Evolutionary conservation across 2,113 vertebrate species (phyloP), one percentile per base, ranked within the genome.

Genomic region (Alosa alosa): DNA sequence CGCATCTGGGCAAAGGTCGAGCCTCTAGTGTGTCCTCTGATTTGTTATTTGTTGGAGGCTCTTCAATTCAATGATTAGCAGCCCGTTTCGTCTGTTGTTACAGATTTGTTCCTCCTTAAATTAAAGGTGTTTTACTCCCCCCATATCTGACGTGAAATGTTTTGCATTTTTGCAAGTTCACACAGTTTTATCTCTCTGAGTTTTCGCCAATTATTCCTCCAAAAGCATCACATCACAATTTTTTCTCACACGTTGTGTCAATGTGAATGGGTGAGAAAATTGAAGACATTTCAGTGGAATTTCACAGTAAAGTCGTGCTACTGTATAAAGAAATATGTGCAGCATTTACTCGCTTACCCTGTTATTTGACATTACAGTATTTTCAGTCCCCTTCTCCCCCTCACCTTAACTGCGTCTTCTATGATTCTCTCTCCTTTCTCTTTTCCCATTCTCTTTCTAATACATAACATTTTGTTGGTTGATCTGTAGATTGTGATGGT

Each of bases 401-500:
- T 49, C 36, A n/a, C 50, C 17, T 39, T 1, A 10, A 84, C n/a
- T 2, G 41, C 41, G 41, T 44, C 41, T 2, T 44, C 41, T 44
- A 1, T 44, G 41, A 44, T 44, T 44, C 41, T 44, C 41, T 41
- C 41, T 44, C 41, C 41, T 41, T 20, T 44, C 3, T 84, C 8
- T 39, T 57, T 41, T 25, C 47, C 22, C 22, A n/a, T 82, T 82
- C 46, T 82, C 82, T 49, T 17, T 13, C 18, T 13, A 36, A 55
- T 55, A 0, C 52, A 36, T 6, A 6, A 2, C 0, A 60, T 60
- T 4, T 22, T 22, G 55, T 22, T 60, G 18, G 4, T 60, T 60
- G 18, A 3, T 60, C 5, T 22, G 55, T 22, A 99, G 97, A 94
- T 97, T 0, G 96, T 97, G 81, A 94, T 95, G 75, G 94, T 94